Base-by-base conservation (phyloP, 2,113 vertebrate species). In the Microtus oregoni region DNA sequence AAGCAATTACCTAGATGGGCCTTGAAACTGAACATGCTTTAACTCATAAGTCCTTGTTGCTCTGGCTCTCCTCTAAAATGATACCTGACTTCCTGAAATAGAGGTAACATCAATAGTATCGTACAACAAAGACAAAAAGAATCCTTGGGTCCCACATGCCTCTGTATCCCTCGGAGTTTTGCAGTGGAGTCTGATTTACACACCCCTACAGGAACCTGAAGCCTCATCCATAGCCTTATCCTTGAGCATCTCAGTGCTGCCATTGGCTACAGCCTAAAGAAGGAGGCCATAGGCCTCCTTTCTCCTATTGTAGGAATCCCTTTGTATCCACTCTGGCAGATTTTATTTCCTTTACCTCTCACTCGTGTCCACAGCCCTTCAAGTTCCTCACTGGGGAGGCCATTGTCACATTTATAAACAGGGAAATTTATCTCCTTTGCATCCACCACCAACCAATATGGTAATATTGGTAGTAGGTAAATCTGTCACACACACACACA, bases 191-290 rank as follows among this genome's bases (percentile, higher is more conserved):
- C 20, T 83, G n/a, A 38, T 9, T 11, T 24, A 20, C 1, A 26
- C 0, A 14, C 20, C 30, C 30, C 55, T 11, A 14, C 14, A 0
- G 32, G 1, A 3, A 35, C 30, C 63, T 41, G 30, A 9, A 35
- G 24, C 67, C 41, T 14, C 28, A 52, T 8, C 32, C n/a, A 30
- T 61, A 26, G 28, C 24, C 44, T 52, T 3, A 41, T 15, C 72
- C 55, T 13, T 7, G 26, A 32, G 35, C 26, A 5, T 58, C 58
- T 65, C 78, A 6, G 35, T 65, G 11, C 35, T 30, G 38, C 7
- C 24, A 41, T 10, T 28, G 17, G 1, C 17, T 22, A 3, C 20
- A 68, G 28, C 41, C 63, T 68, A 65, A 83, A 26, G 55, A 61
- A 50, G 15, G 2, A 9, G 13, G 9, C 1, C 41, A 11, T 22